Evolutionary conservation across 2,888 invertebrate genomes (phyloP), one percentile per base, ranked within the genome.

Genomic region (Euspilapteryx auroguttella): DNA sequence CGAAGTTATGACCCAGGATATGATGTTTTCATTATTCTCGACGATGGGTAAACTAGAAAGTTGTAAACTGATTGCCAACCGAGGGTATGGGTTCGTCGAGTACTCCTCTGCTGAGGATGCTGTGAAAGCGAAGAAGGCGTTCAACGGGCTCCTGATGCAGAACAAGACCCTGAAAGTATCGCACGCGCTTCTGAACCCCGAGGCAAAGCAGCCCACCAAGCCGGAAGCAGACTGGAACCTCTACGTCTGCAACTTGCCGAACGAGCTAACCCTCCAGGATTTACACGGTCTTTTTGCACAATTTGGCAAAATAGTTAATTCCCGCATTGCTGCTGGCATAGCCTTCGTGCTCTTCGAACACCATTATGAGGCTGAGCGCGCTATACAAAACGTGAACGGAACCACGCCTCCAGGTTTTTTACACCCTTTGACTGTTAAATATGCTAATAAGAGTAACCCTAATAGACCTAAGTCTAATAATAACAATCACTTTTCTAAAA

Each of bases 11-110:
- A 77, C 73, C 47, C 77, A 78, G 69, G 75, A 75, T 54, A 77
- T 76, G 76, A 76, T 78, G 76, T 77, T 76, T 49, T 77, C 76
- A 38, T 55, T 78, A 47, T 78, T 78, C 56, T 73, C 77, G 34
- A 75, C 76, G 37, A 77, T 78, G 76, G 78, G 78, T 52, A 77
- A 77, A 68, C 57, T 78, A 54, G 78, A 78, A 63, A 77, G 77
- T 59, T 78, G 78, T 63, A 78, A 78, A 58, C 55, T 78, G 57
- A 78, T 78, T 63, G 64, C 75, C 40, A 77, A 78, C 55, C 65
- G 76, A 56, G 76, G 77, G 54, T 77, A 77, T 52, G 77, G 77
- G 45, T 77, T 77, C 63, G 77, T 77, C 51, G 77, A 77, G 65
- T 77, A 77, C 61, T 51, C 63, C 44, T 59, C 55, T 47, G 59